phyloP scores from a whole-genome alignment of 1,140 invertebrate genomes.

The Diuraphis noxia region DNA sequence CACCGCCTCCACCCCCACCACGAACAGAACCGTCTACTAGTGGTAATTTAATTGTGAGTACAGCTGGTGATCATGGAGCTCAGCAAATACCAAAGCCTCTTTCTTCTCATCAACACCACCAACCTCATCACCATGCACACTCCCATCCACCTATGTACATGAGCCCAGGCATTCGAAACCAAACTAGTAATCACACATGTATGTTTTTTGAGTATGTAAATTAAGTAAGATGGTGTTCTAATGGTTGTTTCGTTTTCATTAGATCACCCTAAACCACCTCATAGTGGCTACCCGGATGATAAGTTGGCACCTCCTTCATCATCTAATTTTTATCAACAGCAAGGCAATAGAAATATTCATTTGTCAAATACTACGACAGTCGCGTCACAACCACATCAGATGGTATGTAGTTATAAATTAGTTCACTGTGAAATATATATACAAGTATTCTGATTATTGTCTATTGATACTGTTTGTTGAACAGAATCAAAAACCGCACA shows the following conservation, averaged over 20 bases:
- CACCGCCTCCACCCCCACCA: background rate
- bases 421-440: background rate
- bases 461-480: background rate
- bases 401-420: background rate
- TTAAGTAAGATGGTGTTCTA: background rate
- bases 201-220: background rate
- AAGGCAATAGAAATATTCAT: slow-evolving; percentile 17
- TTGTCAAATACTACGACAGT: background rate
- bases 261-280: slow-evolving; percentile 30
- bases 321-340: slow-evolving; percentile 35
- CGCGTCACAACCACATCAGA: slow-evolving; percentile 1
- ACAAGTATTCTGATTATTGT: background rate
- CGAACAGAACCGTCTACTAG: background rate
- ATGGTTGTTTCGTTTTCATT: background rate
- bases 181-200: slow-evolving; percentile 40
- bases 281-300: background rate
- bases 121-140: background rate
- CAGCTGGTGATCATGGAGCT: slow-evolving; percentile 10
- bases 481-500: slow-evolving; percentile 18
- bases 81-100: slow-evolving; percentile 6
- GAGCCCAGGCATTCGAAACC: slow-evolving; percentile 35
- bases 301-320: background rate
- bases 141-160: slow-evolving; percentile 32
- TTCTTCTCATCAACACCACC: slow-evolving; percentile 18
- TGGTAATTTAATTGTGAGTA: slow-evolving; percentile 3